Percentiles rank a stretch among this genome's conserved stretches.
Conservation (phyloP, 2,113 vertebrate species). For the Montifringilla adamsi region DNA sequence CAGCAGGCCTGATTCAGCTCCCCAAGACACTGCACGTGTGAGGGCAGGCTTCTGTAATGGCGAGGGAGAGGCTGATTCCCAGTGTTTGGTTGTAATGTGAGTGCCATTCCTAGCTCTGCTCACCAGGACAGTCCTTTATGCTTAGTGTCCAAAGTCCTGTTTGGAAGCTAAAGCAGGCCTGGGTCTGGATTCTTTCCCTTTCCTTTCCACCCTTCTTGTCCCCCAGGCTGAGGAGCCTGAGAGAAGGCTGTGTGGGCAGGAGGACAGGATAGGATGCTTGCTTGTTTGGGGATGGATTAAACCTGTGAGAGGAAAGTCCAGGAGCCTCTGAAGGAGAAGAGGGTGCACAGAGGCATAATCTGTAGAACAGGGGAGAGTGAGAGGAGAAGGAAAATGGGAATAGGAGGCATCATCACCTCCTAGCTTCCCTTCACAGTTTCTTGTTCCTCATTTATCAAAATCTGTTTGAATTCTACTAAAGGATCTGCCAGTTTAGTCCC, state of each 20-base stretch:
- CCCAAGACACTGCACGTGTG: fast-evolving
- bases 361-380: background rate
- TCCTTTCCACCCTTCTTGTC: background rate
- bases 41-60: background rate
- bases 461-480: background rate
- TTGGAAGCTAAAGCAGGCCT: background rate
- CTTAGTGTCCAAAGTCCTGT: background rate
- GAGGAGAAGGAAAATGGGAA: background rate
- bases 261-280: background rate
- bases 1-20: background rate
- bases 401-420: background rate
- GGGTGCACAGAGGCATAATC: background rate
- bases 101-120: background rate
- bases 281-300: background rate
- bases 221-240: background rate
- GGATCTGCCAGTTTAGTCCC: background rate
- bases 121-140: background rate
- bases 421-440: background rate
- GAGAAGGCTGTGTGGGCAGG: background rate
- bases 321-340: background rate
- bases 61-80: background rate
- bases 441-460: background rate
- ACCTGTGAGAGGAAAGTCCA: background rate
- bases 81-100: background rate
- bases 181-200: background rate